Percentiles rank a stretch among this genome's conserved stretches.
phyloP scores from a whole-genome alignment of 1,140 invertebrate genomes.

The Sycobia sp. region DNA sequence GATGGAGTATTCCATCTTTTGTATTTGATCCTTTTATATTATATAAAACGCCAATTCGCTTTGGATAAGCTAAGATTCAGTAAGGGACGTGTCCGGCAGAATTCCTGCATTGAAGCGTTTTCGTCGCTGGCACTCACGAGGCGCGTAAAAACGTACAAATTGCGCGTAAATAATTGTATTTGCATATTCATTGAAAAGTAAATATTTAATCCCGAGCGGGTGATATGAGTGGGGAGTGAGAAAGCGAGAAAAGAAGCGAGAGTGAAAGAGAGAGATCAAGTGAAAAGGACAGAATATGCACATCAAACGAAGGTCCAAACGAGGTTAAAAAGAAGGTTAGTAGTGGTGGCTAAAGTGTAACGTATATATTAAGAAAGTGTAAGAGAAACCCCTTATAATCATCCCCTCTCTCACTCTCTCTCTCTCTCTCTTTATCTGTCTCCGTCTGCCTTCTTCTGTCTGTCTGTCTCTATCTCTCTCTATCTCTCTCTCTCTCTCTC shows the following conservation, averaged over 20 bases:
- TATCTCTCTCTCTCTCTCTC: no score
- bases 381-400: conserved; percentile 40
- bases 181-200: conserved; percentile 64
- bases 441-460: no score
- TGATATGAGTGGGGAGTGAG: neutral
- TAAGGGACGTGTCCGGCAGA: conserved; percentile 30
- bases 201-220: conserved; percentile 57
- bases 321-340: conserved; percentile 28
- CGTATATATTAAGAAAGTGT: conserved; percentile 47
- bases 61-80: no score
- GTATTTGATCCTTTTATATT: no score
- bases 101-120: conserved; percentile 26
- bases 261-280: no score
- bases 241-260: no score
- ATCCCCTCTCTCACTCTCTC: conserved; percentile 30
- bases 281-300: no score
- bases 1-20: no score
- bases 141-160: conserved; percentile 60
- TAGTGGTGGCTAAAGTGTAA: conserved; percentile 49
- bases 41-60: conserved; percentile 35
- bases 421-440: no score
- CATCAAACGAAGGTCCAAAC: conserved; percentile 23
- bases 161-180: conserved; percentile 63
- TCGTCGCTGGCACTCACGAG: conserved; percentile 31
- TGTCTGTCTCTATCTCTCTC: no score